A percentile compares a stretch with the other conserved stretches of the same genome.
phyloP scores from a whole-genome alignment of 2,113 vertebrate genomes.

The Aplodontia rufa region DNA sequence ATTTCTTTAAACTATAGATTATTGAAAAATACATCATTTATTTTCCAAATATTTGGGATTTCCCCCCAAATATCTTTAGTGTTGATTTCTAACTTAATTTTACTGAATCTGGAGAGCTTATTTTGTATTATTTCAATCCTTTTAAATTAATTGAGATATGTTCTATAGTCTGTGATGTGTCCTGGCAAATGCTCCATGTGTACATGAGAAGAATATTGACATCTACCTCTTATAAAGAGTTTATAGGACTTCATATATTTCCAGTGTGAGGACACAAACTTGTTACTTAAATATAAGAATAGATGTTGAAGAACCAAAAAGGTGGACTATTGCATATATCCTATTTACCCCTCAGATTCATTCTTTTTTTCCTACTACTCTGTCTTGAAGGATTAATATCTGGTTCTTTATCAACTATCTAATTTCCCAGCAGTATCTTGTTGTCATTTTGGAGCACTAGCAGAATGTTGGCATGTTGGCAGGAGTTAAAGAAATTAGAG shows the following conservation, averaged over 20 bases:
- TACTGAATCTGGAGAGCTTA: neutral
- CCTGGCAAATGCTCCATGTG: neutral
- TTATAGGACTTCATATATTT: neutral
- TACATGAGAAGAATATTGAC: constrained; percentile 1
- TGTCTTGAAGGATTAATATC: neutral
- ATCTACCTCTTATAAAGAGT: neutral
- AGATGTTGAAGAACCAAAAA: neutral
- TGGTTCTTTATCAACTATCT: neutral
- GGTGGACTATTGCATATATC: neutral
- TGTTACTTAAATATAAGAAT: neutral
- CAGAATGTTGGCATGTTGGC: neutral
- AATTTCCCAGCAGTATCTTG: neutral
- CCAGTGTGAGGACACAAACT: neutral
- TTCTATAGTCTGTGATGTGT: neutral
- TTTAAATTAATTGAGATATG: neutral
- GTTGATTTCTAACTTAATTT: neutral
- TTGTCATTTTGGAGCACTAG: neutral
- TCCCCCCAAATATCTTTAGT: neutral
- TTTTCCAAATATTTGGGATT: neutral
- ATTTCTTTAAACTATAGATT: neutral
- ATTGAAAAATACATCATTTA: neutral
- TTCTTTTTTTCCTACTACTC: neutral
- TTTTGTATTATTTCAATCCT: neutral
- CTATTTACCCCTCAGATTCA: neutral
- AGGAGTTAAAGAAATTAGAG: neutral